Evolutionary conservation across 2,888 invertebrate species (phyloP), one percentile per base, ranked within the genome.

Genomic region (Eilema depressum): DNA sequence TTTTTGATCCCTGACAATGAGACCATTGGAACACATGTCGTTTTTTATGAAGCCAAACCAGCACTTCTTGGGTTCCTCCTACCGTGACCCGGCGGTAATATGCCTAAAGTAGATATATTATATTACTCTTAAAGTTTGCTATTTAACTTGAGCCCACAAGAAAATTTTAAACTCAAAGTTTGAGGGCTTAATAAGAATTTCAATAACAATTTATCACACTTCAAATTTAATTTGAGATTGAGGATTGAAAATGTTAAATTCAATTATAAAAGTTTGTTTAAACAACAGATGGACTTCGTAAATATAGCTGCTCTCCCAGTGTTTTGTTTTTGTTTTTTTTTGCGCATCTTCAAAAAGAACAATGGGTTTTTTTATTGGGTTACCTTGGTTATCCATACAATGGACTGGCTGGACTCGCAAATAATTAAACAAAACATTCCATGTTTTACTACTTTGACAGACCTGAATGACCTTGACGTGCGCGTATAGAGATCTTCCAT

Each of bases 261-360:
- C 25, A 63, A 63, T 68, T 63, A 63, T 37, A 62, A 41, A 68
- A 63, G 56, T 68, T 68, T 37, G 63, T 28, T 63, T 26, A 26
- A 56, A 57, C 63, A 68, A 28, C 62, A 68, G 25, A 62, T 57
- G 23, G 56, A n/a, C 30, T 25, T 66, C 25, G 25, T 37, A 25
- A 66, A 59, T n/a, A 53, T 30, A 28, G 12, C 20, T 41, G 26
- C 7, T 26, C 47, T 47, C 20, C 7, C n/a, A 20, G 47, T 20
- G 47, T n/a, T 53, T n/a, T n/a, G 8, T 53, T 11, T 53, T 53
- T 53, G 8, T 53, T n/a, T n/a, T n/a, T 53, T 11, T 53, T 53
- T 53, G 8, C 7, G 53, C 4, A n/a, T 53, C n/a, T 10, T 53
- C 53, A 20, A 53, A 20, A n/a, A n/a, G 53, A n/a, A 47, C 20